phyloP scores from a whole-genome alignment of 92 coral and sea anemone genomes.

The Ricordea florida region DNA sequence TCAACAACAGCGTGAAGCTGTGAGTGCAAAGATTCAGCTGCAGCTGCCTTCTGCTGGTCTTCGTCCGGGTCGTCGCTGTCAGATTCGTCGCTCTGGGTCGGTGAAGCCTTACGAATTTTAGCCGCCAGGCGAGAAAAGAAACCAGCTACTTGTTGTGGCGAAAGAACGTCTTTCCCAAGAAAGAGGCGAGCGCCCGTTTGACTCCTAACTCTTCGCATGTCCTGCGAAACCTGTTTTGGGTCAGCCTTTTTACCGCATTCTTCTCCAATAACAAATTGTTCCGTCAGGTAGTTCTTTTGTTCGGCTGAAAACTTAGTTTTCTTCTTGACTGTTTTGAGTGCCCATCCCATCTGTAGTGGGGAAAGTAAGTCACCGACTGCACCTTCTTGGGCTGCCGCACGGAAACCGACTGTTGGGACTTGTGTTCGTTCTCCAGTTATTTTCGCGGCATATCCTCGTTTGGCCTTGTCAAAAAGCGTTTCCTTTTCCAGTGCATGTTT shows the following conservation, averaged over 20 bases:
- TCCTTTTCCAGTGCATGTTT: slow-evolving; percentile 22
- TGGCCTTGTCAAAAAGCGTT: slow-evolving; percentile 35
- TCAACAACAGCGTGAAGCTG: not conserved
- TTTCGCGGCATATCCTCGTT: slow-evolving; percentile 19
- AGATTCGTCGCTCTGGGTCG: not conserved
- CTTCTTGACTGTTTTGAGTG: slow-evolving; percentile 20
- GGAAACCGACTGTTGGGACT: slow-evolving; percentile 26
- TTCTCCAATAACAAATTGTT: slow-evolving; percentile 19
- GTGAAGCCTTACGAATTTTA: not conserved
- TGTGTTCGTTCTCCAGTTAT: slow-evolving; percentile 29
- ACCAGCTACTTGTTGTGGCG: not conserved
- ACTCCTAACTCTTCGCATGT: slow-evolving; percentile 21
- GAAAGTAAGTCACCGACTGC: not conserved
- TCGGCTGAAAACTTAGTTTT: not conserved
- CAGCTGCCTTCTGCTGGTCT: slow-evolving; percentile 4
- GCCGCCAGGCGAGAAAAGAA: slow-evolving; percentile 21
- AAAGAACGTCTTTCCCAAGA: slow-evolving; percentile 18
- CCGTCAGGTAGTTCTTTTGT: not conserved
- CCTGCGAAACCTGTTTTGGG: slow-evolving; percentile 15
- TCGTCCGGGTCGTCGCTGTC: slow-evolving; percentile 2
- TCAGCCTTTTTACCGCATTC: slow-evolving; percentile 21
- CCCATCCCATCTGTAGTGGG: slow-evolving; percentile 38
- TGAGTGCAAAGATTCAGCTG: slow-evolving; percentile 1
- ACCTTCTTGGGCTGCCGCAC: not conserved
- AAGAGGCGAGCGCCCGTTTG: slow-evolving; percentile 12